phyloP scores from a whole-genome alignment of 2,113 vertebrate species.

The Collichthys lucidus region DNA sequence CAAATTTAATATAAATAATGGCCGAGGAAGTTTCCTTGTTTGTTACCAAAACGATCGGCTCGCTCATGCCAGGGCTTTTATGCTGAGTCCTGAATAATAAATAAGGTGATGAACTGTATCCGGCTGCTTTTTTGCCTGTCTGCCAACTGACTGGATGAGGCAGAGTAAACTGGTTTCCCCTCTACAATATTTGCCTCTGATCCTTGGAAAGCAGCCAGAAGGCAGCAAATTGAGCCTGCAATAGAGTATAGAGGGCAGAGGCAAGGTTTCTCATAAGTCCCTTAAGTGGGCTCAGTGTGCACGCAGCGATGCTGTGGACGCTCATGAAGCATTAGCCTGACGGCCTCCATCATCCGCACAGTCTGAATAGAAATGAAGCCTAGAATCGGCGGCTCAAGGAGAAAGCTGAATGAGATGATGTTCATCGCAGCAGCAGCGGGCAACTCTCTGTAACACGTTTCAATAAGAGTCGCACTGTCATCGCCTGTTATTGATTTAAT shows the following conservation, averaged over 20 bases:
- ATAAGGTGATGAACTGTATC: conserved; percentile 66
- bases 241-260: conserved; percentile 70
- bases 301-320: conserved; percentile 45
- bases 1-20: conserved; percentile 59
- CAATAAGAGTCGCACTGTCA: conserved; percentile 27
- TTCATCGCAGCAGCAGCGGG: conserved; percentile 30
- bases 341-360: conserved; percentile 40
- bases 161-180: conserved; percentile 60
- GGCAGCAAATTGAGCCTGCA: conserved; percentile 70
- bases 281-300: conserved; percentile 68
- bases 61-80: conserved; percentile 49
- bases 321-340: conserved; percentile 58
- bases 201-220: conserved; percentile 60
- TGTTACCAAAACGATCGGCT: conserved; percentile 52
- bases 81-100: conserved; percentile 73
- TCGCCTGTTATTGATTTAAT: conserved; percentile 28
- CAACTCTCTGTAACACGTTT: conserved; percentile 35
- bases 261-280: conserved; percentile 67
- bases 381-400: conserved; percentile 40
- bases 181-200: conserved; percentile 61
- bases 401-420: conserved; percentile 38
- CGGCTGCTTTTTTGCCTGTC: conserved; percentile 58
- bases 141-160: conserved; percentile 62
- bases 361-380: conserved; percentile 57
- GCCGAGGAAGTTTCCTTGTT: conserved; percentile 49